These are phyloP conservation scores for Takifugu flavidus DNA, from an alignment of 2,113 vertebrate species.

Conservation along the genomic window DNA sequence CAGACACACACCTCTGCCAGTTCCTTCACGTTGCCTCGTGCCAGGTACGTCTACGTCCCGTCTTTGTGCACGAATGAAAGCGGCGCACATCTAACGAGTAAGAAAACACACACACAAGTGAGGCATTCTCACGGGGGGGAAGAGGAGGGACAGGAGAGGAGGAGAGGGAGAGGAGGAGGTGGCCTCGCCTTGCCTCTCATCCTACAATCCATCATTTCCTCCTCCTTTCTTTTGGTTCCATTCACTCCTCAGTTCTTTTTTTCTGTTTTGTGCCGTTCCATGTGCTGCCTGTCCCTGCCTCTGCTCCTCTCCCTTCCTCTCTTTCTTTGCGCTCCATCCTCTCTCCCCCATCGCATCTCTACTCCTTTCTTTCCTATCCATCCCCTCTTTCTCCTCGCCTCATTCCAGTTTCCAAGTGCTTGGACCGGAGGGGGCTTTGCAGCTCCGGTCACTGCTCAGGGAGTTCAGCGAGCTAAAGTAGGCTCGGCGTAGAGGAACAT, in stretches of 20 bases:
- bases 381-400: constrained; percentile 54
- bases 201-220: constrained; percentile 65
- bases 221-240: constrained; percentile 73
- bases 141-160: constrained; percentile 44
- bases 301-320: constrained; percentile 50
- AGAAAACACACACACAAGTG: constrained; percentile 45
- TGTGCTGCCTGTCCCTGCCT: constrained; percentile 33
- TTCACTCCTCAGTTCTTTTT: constrained; percentile 64
- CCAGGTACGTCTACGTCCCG: constrained; percentile 62
- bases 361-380: constrained; percentile 65
- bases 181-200: constrained; percentile 65
- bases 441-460: constrained; percentile 66
- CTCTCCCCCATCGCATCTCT: constrained; percentile 49
- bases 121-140: constrained; percentile 54
- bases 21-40: constrained; percentile 63
- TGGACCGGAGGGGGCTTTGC: constrained; percentile 31
- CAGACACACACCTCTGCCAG: constrained; percentile 57
- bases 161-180: constrained; percentile 55
- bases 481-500: constrained; percentile 37
- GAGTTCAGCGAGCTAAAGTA: constrained; percentile 63
- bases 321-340: constrained; percentile 71
- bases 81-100: constrained; percentile 65
- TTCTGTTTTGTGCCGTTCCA: constrained; percentile 66
- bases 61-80: constrained; percentile 70
- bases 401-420: constrained; percentile 62